Evolutionary conservation across 2,888 invertebrate species (phyloP).

Genomic region (Drosophila affinis): DNA sequence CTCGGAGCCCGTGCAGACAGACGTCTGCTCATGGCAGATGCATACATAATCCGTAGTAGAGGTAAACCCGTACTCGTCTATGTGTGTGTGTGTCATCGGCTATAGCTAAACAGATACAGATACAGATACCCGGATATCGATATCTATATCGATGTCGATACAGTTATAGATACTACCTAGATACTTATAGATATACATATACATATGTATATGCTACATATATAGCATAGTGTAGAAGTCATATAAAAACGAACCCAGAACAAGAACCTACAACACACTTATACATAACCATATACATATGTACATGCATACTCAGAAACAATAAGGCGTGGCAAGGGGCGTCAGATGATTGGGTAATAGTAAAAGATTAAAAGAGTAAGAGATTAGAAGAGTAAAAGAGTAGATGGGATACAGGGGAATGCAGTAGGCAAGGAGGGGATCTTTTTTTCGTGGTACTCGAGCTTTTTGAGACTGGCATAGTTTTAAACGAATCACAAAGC

Average conservation of each 20-base stretch:
- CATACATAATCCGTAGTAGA: constrained; percentile 38
- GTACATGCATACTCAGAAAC: constrained; percentile 43
- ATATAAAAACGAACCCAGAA: constrained; percentile 29
- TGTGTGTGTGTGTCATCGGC: constrained; percentile 33
- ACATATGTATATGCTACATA: constrained; percentile 7
- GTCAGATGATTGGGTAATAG: neutral
- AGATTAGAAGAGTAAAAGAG: neutral
- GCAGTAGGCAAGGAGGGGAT: constrained; percentile 8
- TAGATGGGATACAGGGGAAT: constrained; percentile 1
- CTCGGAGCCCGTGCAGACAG: neutral
- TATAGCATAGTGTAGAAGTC: constrained; percentile 37
- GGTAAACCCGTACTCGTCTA: constrained; percentile 32
- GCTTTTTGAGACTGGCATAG: constrained; percentile 85
- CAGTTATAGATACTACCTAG: constrained; percentile 28
- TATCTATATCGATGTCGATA: neutral
- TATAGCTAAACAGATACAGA: constrained; percentile 17
- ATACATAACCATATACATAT: constrained; percentile 17
- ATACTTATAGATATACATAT: constrained; percentile 11
- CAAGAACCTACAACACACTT: constrained; percentile 3
- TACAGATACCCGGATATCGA: constrained; percentile 6
- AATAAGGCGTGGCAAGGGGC: constrained; percentile 11
- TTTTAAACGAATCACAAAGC: constrained; percentile 75
- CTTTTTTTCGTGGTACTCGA: constrained; percentile 82
- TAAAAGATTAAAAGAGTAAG: constrained; percentile 11
- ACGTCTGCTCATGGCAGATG: constrained; percentile 16